Evolutionary conservation across 2,797 vertebrate genomes (phyloP).

Genomic region (Characodon lateralis): DNA sequence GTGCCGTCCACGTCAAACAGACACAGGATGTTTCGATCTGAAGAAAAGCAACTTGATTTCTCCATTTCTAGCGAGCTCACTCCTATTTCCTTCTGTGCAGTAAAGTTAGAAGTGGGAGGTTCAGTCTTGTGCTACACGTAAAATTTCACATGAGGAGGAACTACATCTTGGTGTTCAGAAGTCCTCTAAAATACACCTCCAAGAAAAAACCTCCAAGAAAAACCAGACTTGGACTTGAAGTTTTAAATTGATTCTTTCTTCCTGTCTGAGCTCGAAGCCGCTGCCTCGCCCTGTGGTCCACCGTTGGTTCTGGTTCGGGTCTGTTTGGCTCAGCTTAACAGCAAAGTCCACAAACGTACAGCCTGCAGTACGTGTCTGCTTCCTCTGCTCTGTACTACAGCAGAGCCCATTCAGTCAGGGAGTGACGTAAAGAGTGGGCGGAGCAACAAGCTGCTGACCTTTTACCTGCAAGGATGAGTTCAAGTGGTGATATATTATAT

Average conservation of each 20-base stretch:
- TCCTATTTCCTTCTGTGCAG: background rate
- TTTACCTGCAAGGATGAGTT: slow-evolving; percentile 22
- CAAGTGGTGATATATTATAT: background rate
- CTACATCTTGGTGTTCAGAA: background rate
- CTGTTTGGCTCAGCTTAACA: background rate
- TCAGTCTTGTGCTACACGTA: background rate
- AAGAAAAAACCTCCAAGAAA: background rate
- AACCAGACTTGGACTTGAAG: background rate
- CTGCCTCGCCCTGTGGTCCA: background rate
- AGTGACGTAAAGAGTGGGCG: slow-evolving; percentile 60
- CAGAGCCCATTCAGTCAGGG: slow-evolving; percentile 62
- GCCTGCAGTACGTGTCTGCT: background rate
- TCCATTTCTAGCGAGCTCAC: slow-evolving; percentile 61
- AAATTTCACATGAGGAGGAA: background rate
- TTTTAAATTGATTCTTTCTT: background rate
- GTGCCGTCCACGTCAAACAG: slow-evolving; percentile 98
- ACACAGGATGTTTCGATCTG: slow-evolving; percentile 82
- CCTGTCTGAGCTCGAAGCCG: background rate
- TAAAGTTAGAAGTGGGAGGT: background rate
- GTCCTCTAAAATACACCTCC: background rate
- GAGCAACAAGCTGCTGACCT: slow-evolving; percentile 17
- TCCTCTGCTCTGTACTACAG: background rate
- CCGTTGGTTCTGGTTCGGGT: slow-evolving; percentile 11
- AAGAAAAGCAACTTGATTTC: slow-evolving; percentile 27
- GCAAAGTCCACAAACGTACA: background rate